Evolutionary conservation across 2,888 invertebrate species (phyloP).

Genomic region (Cataglyphis livida): DNA sequence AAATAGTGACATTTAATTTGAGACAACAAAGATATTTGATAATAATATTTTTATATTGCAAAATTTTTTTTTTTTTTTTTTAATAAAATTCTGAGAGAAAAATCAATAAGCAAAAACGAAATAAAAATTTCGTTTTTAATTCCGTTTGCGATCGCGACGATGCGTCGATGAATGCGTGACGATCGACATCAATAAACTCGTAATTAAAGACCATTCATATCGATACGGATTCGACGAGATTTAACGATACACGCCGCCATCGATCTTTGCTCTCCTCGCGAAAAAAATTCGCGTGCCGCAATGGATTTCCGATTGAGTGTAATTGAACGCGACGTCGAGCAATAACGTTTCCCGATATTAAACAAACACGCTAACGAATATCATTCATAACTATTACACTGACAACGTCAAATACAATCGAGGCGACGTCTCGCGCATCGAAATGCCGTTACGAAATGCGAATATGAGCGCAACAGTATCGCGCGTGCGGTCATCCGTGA

Average conservation of each 20-base stretch:
- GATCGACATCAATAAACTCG: constrained; percentile 29
- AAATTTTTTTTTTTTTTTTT: not conserved
- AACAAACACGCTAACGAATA: constrained; percentile 47
- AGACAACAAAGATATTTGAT: not conserved
- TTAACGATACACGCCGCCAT: not conserved
- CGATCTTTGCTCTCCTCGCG: constrained; percentile 14
- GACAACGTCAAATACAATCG: constrained; percentile 30
- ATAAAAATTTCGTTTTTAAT: not conserved
- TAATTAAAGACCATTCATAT: constrained; percentile 47
- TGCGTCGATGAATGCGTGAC: not conserved
- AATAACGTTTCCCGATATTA: constrained; percentile 46
- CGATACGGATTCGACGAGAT: not conserved
- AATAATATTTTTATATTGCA: not conserved
- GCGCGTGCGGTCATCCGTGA: not conserved
- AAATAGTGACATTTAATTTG: not conserved
- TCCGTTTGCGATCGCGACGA: not conserved
- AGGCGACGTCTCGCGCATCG: constrained; percentile 17
- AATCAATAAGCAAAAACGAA: not conserved
- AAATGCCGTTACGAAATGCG: not conserved
- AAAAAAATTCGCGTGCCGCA: constrained; percentile 20
- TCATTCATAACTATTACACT: constrained; percentile 37
- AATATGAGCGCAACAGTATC: not conserved
- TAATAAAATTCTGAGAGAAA: not conserved
- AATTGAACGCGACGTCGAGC: constrained; percentile 43
- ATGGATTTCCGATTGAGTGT: constrained; percentile 47